Percentiles rank a stretch among this genome's conserved stretches.
Evolutionary conservation across 2,888 invertebrate genomes (phyloP).

Genomic region (Microchrysa polita): DNA sequence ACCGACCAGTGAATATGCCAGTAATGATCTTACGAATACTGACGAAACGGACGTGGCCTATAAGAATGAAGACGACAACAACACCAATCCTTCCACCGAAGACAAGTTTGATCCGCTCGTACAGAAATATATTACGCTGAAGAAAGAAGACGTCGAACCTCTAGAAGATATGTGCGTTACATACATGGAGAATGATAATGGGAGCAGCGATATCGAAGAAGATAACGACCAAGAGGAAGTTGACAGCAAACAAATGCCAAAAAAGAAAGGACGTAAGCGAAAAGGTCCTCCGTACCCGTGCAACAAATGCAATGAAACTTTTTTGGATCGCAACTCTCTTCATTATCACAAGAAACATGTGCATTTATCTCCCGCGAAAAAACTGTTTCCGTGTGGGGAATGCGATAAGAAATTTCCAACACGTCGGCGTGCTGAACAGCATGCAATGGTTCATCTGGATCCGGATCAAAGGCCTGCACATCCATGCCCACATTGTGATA

Average conservation of each 20-base stretch:
- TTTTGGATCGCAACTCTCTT: slow-evolving; percentile 14
- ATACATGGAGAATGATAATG: slow-evolving; percentile 12
- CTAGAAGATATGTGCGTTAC: slow-evolving; percentile 1
- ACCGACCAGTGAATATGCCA: slow-evolving; percentile 13
- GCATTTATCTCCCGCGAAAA: slow-evolving; percentile 23
- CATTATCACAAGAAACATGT: slow-evolving; percentile 21
- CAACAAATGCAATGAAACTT: slow-evolving; percentile 41
- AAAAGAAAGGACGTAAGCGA: slow-evolving; percentile 27
- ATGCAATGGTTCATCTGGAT: slow-evolving; percentile 50
- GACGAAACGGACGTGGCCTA: not conserved
- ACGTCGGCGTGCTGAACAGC: slow-evolving; percentile 48
- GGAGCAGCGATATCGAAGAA: not conserved
- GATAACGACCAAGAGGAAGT: slow-evolving; percentile 9
- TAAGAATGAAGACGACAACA: not conserved
- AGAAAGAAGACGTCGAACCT: not conserved
- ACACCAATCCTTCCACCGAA: not conserved
- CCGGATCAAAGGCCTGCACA: slow-evolving; percentile 50
- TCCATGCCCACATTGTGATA: slow-evolving; percentile 52
- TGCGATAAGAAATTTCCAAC: slow-evolving; percentile 51
- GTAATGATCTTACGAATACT: not conserved
- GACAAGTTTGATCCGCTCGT: slow-evolving; percentile 24
- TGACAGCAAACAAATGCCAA: not conserved
- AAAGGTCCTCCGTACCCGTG: slow-evolving; percentile 29
- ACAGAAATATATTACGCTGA: not conserved
- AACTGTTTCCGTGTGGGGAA: slow-evolving; percentile 43